Evolutionary conservation across 2,797 vertebrate species (phyloP), one percentile per base, ranked within the genome.

Genomic region (Enteromius afrohamiltoni): DNA sequence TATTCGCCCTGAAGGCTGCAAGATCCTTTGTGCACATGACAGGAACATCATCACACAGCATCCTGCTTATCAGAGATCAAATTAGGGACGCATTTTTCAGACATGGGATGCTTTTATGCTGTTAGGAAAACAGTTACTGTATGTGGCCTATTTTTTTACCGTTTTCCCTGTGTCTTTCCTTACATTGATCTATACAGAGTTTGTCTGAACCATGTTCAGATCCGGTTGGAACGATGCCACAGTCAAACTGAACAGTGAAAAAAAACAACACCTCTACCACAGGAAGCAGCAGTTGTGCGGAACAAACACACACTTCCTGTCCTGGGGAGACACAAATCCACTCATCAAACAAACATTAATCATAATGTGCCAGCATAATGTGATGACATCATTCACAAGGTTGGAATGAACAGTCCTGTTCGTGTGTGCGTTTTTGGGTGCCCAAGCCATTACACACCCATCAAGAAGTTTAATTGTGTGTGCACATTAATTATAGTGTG

Each of bases 231-330:
- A 73, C 21, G 29, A 70, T 77, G 82, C 69, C 83, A 67, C 21
- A 21, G 4, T 6, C 67, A 40, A 69, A 62, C 71, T 79, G 69
- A 47, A 71, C 10, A 7, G 64, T 60, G 73, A 26, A 77, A 69
- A 69, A 60, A 21, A 60, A 34, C 58, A 53, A 65, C 73, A 77
- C 87, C 89, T 87, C 90, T 73, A 82, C 60, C 2, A 88, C 88
- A 83, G 86, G 87, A 91, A 93, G 83, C 83, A 89, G 58, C 34
- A 85, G 82, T n/a, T 34, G 83, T 42, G 88, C 76, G 90, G 89
- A 91, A 90, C 65, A 91, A 93, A 92, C 90, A 91, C 90, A 88
- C 64, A 89, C 91, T 94, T 95, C 94, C 94, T 83, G 67, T 90
- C 86, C 87, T 89, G 89, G 85, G 88, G 82, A 91, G 88, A 86